Conservation (phyloP, 2,888 invertebrate species). For the Idaea straminata region DNA sequence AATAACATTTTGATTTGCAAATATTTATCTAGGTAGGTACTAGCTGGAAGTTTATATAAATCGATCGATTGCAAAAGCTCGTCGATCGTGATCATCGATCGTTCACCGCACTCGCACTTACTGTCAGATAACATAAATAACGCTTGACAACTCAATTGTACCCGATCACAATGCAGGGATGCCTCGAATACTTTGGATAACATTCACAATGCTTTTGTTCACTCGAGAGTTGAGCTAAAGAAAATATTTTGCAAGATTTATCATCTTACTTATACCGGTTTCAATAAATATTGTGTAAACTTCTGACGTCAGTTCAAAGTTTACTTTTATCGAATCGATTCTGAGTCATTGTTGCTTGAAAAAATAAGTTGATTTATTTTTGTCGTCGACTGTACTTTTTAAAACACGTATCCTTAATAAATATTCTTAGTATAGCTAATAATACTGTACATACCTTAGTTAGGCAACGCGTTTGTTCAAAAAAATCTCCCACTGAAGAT, state of each 20-base stretch:
- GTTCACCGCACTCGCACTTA: background rate
- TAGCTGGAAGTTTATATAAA: background rate
- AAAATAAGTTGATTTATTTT: background rate
- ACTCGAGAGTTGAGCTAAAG: conserved; percentile 4
- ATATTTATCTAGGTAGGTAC: no score
- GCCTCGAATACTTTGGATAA: conserved; percentile 20
- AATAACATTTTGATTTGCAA: no score
- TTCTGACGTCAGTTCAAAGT: background rate
- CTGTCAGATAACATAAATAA: conserved; percentile 44
- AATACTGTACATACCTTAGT: conserved; percentile 76
- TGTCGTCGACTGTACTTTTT: conserved; percentile 38
- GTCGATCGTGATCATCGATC: background rate
- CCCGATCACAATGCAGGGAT: conserved; percentile 47
- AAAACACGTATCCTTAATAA: conserved; percentile 41
- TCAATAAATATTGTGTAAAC: conserved; percentile 1
- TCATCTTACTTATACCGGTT: background rate
- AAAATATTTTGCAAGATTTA: background rate
- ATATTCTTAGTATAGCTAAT: conserved; percentile 76
- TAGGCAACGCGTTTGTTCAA: conserved; percentile 54
- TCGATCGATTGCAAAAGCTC: background rate
- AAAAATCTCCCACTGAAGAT: conserved; percentile 30
- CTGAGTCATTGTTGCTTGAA: background rate
- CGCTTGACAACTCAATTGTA: conserved; percentile 60
- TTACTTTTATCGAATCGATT: background rate
- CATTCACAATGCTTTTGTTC: conserved; percentile 22